Percentiles rank a stretch among this genome's conserved stretches.
These are phyloP conservation scores for Notamacropus eugenii DNA, from an alignment of 2,797 vertebrate species.

Conservation along the genomic window DNA sequence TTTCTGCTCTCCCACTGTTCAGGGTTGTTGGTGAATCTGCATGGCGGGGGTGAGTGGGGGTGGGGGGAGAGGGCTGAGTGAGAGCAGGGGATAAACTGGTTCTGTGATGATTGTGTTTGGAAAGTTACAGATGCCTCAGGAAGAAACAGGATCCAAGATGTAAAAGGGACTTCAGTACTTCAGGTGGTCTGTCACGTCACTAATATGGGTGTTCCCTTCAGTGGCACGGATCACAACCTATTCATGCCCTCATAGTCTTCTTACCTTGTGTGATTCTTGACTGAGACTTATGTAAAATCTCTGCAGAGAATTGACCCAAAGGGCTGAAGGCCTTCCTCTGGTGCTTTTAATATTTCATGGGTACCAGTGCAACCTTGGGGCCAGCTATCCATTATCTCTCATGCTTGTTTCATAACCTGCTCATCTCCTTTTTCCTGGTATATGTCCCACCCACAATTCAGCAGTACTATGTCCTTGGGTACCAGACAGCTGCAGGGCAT, in stretches of 20 bases:
- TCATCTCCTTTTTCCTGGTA: background rate
- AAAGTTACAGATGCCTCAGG: slow-evolving; percentile 29
- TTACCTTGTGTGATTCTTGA: background rate
- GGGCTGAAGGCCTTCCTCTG: background rate
- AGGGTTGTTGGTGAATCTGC: slow-evolving; percentile 57
- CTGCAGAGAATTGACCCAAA: background rate
- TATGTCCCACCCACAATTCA: background rate
- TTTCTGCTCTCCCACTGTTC: slow-evolving; percentile 54
- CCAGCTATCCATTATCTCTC: background rate
- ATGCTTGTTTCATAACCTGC: background rate
- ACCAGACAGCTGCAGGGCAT: background rate
- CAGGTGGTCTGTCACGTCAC: background rate
- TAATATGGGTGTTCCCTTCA: background rate
- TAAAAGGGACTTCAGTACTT: slow-evolving; percentile 23
- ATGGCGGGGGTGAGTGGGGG: background rate
- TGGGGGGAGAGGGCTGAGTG: slow-evolving; percentile 54
- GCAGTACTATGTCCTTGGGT: background rate
- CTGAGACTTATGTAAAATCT: background rate
- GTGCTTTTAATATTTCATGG: background rate
- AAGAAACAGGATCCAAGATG: slow-evolving; percentile 15
- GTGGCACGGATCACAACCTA: background rate
- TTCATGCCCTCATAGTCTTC: background rate
- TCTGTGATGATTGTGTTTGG: slow-evolving; percentile 52
- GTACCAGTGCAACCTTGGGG: background rate
- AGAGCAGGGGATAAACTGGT: slow-evolving; percentile 50